Percentiles rank a stretch among this genome's conserved stretches.
Conservation (phyloP, 2,888 invertebrate species). For the Eristalinus aeneus region DNA sequence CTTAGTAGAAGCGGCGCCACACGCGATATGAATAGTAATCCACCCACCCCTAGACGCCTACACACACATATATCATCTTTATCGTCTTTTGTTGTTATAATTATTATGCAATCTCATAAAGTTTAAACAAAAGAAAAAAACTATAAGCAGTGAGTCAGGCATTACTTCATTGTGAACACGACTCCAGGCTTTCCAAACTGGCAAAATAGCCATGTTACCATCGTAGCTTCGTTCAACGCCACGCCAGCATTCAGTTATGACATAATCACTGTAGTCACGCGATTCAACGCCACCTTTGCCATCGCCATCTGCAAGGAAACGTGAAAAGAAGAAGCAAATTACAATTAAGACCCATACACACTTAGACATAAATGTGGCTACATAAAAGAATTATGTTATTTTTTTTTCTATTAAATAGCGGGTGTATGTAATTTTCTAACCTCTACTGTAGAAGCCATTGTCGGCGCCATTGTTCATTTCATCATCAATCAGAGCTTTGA, state of each 20-base stretch:
- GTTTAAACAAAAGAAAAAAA: constrained; percentile 27
- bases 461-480: constrained; percentile 76
- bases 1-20: constrained; percentile 50
- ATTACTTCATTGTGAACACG: constrained; percentile 85
- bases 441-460: constrained; percentile 72
- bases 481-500: constrained; percentile 80
- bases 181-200: constrained; percentile 92
- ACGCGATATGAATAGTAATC: constrained; percentile 53
- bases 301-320: constrained; percentile 74
- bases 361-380: neutral
- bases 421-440: constrained; percentile 41
- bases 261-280: constrained; percentile 83
- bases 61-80: constrained; percentile 40
- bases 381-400: neutral
- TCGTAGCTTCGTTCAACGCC: constrained; percentile 85
- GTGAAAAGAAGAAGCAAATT: neutral
- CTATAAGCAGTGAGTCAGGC: constrained; percentile 13
- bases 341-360: neutral
- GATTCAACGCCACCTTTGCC: constrained; percentile 81
- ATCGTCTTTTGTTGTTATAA: constrained; percentile 39
- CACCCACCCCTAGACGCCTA: neutral
- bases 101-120: constrained; percentile 63
- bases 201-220: constrained; percentile 87
- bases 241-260: constrained; percentile 89
- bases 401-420: constrained; percentile 22